phyloP scores from a whole-genome alignment of 2,113 vertebrate genomes.

The Apteryx owenii region DNA sequence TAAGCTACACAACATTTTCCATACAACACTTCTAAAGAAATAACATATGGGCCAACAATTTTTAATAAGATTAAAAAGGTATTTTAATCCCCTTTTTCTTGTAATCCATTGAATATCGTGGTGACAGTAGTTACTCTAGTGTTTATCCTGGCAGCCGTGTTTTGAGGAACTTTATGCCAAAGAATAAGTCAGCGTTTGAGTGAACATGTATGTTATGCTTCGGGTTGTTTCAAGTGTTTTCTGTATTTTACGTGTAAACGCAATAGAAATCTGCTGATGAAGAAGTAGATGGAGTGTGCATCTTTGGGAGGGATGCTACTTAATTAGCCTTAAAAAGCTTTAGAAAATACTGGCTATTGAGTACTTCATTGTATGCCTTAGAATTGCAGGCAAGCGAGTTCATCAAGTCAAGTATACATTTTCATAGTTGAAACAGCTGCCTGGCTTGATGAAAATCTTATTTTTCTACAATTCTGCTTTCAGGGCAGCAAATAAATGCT shows the following conservation, averaged over 20 bases:
- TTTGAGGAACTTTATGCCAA: not conserved
- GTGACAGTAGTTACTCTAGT: not conserved
- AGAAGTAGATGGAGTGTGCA: not conserved
- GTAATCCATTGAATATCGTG: not conserved
- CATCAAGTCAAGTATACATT: not conserved
- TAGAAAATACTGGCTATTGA: not conserved
- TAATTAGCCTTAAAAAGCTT: not conserved
- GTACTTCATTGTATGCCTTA: not conserved
- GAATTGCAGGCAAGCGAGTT: not conserved
- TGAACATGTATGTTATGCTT: not conserved
- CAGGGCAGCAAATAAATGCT: slow-evolving; percentile 6
- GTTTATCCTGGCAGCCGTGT: not conserved
- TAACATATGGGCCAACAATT: not conserved
- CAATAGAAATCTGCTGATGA: not conserved
- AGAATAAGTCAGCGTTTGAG: not conserved
- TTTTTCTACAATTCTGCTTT: not conserved
- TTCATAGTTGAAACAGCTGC: not conserved
- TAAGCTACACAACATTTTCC: not conserved
- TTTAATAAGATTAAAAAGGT: not conserved
- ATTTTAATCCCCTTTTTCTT: not conserved
- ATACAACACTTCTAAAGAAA: not conserved
- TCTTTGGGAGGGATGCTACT: not conserved
- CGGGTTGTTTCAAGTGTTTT: not conserved
- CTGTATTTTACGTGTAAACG: not conserved
- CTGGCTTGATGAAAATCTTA: not conserved